Percentiles rank a stretch among this genome's conserved stretches.
phyloP scores from a whole-genome alignment of 2,888 invertebrate genomes.

The Amphipoea lucens region DNA sequence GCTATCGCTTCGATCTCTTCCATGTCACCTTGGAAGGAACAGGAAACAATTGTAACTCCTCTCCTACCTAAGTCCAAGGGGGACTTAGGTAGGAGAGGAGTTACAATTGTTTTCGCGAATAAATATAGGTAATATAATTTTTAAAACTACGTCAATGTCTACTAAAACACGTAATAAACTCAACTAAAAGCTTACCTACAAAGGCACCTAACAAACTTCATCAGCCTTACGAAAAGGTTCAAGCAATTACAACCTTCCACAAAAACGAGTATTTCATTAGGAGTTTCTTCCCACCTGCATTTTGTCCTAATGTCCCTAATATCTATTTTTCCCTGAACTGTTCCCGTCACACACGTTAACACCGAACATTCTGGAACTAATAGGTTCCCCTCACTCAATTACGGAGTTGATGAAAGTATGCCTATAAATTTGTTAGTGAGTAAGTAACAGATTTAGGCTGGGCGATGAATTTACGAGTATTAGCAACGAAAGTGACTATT shows the following conservation, averaged over 20 bases:
- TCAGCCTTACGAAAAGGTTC: background rate
- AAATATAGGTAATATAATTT: background rate
- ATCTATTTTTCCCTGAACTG: conserved; percentile 5
- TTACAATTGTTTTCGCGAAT: background rate
- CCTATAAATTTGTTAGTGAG: conserved; percentile 29
- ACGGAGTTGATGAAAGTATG: conserved; percentile 44
- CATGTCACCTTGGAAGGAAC: no score
- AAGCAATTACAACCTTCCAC: conserved; percentile 20
- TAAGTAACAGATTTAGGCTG: conserved; percentile 19
- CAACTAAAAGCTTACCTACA: background rate
- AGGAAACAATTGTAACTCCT: no score
- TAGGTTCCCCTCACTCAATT: conserved; percentile 38
- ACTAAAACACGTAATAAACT: background rate
- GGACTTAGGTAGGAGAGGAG: no score
- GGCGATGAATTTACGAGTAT: conserved; percentile 23
- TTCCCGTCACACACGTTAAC: conserved; percentile 10
- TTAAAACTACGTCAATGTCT: background rate
- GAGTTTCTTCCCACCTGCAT: background rate
- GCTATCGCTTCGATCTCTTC: no score
- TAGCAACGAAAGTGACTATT: conserved; percentile 15
- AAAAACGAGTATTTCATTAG: conserved; percentile 8
- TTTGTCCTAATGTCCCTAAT: background rate
- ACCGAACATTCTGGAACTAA: conserved; percentile 37
- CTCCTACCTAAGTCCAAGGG: no score
- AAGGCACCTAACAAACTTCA: background rate